These are phyloP conservation scores for Drosophila trapezifrons DNA, from an alignment of 1,140 invertebrate species.

Conservation along the genomic window DNA sequence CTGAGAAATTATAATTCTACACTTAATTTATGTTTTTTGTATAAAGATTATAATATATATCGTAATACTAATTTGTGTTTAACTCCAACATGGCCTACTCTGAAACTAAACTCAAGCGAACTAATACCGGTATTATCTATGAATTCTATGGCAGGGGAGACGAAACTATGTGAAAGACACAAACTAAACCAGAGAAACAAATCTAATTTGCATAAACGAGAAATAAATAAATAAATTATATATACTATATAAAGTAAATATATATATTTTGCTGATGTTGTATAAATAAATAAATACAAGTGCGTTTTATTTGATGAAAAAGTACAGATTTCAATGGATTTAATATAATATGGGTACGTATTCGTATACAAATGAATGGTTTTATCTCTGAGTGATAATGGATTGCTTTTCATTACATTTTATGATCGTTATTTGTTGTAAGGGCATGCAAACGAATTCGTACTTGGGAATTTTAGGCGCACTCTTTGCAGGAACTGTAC, in stretches of 20 bases:
- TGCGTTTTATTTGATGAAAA: conserved; percentile 13
- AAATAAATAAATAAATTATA: conserved; percentile 40
- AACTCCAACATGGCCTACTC: conserved; percentile 46
- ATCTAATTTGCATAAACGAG: conserved; percentile 64
- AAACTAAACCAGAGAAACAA: conserved; percentile 56
- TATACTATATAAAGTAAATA: conserved; percentile 41
- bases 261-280: conserved; percentile 53
- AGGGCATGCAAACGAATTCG: too few species aligned
- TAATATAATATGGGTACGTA: not conserved
- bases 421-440: too few species aligned
- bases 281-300: conserved; percentile 2
- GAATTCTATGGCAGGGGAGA: conserved; percentile 46
- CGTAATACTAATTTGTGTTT: conserved; percentile 42
- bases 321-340: not conserved
- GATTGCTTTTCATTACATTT: too few species aligned
- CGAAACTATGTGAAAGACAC: conserved; percentile 63
- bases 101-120: conserved; percentile 68
- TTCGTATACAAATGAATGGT: not conserved
- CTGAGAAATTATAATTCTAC: conserved; percentile 41
- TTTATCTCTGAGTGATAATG: not conserved
- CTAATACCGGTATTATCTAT: conserved; percentile 65
- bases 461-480: too few species aligned
- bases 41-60: conserved; percentile 50
- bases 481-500: too few species aligned
- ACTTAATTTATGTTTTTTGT: conserved; percentile 66